Percentiles rank a stretch among this genome's conserved stretches.
Evolutionary conservation across 2,113 vertebrate species (phyloP).

Genomic region (Ctenomys sociabilis): DNA sequence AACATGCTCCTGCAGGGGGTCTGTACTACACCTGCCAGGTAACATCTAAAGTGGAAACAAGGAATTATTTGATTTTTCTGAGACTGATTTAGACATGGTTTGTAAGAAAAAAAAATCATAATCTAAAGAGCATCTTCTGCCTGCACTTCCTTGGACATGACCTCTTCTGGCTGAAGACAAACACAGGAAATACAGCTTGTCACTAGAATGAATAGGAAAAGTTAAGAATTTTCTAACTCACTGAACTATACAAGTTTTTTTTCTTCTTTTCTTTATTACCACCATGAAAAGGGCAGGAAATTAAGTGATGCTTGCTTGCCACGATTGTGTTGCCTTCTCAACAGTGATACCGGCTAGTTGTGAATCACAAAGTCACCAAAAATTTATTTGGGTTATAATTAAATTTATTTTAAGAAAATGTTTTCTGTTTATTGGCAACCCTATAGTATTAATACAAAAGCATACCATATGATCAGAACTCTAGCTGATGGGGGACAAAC

Average conservation of each 20-base stretch:
- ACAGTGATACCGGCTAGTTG: background rate
- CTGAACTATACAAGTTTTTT: background rate
- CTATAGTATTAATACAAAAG: constrained; percentile 28
- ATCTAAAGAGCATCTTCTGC: background rate
- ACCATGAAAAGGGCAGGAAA: constrained; percentile 11
- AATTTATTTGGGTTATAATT: constrained; percentile 40
- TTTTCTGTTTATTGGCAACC: constrained; percentile 44
- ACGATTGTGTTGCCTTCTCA: constrained; percentile 36
- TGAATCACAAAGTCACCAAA: constrained; percentile 26
- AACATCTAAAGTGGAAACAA: background rate
- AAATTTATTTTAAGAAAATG: constrained; percentile 59
- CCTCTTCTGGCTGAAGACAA: background rate
- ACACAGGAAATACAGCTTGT: constrained; percentile 48
- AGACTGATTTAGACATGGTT: background rate
- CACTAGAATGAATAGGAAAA: constrained; percentile 7
- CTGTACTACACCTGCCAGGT: background rate
- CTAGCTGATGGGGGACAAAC: background rate
- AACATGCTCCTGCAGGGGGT: background rate
- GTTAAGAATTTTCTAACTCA: constrained; percentile 4
- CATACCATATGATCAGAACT: constrained; percentile 11
- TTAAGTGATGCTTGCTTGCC: background rate
- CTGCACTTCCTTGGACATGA: background rate
- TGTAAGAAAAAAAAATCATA: constrained; percentile 27
- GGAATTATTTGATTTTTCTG: background rate
- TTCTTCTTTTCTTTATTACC: background rate